Percentiles rank a stretch among this genome's conserved stretches.
phyloP scores from a whole-genome alignment of 2,888 invertebrate species.

The Ellobium chinense region DNA sequence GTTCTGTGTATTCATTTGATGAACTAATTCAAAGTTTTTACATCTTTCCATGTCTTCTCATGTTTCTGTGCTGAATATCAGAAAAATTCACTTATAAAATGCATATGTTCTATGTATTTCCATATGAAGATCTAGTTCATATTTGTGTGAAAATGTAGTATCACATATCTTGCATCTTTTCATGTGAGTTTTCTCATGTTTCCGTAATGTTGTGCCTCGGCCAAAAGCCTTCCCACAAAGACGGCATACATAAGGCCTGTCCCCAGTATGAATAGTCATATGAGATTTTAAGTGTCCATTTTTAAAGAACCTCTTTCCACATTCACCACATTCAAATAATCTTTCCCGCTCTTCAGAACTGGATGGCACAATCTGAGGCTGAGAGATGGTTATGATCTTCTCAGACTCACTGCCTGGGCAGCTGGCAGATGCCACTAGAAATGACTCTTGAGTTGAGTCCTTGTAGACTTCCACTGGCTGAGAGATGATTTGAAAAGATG shows the following conservation, averaged over 20 bases:
- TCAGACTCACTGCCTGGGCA: slow-evolving; percentile 21
- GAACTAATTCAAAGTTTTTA: too few species aligned
- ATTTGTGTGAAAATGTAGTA: slow-evolving; percentile 38
- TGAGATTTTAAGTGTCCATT: slow-evolving; percentile 47
- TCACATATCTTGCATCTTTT: slow-evolving; percentile 46
- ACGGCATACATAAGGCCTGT: slow-evolving; percentile 39
- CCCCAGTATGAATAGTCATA: slow-evolving; percentile 42
- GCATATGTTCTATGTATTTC: slow-evolving; percentile 44
- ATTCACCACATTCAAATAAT: slow-evolving; percentile 45
- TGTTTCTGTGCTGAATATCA: too few species aligned
- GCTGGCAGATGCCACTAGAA: slow-evolving; percentile 20
- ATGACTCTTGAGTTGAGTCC: background rate
- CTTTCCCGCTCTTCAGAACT: slow-evolving; percentile 26
- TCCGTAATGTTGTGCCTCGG: slow-evolving; percentile 35
- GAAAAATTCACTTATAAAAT: slow-evolving; percentile 25
- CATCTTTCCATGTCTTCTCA: background rate
- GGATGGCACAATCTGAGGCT: slow-evolving; percentile 31
- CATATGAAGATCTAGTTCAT: slow-evolving; percentile 44
- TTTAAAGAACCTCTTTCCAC: slow-evolving; percentile 47
- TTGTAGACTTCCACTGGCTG: slow-evolving; percentile 26
- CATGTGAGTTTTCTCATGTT: slow-evolving; percentile 46
- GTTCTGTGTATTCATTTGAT: too few species aligned
- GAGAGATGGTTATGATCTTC: slow-evolving; percentile 43
- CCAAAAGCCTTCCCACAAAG: slow-evolving; percentile 43
- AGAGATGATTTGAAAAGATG: slow-evolving; percentile 33